phyloP scores from a whole-genome alignment of 2,113 vertebrate species.

The Oreochromis tanganicae region DNA sequence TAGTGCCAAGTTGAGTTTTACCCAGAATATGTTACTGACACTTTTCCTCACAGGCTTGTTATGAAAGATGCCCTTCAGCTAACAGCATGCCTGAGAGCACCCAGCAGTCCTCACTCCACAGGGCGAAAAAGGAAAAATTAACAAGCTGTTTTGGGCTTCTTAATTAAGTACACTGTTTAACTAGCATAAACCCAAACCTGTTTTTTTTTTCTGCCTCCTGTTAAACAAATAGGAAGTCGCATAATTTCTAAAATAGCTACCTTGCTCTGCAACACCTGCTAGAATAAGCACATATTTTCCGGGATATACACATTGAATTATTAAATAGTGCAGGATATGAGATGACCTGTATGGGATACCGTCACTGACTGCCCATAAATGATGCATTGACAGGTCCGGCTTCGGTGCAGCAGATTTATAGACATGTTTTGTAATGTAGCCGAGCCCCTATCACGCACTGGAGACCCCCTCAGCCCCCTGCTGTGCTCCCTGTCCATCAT shows the following conservation, averaged over 20 bases:
- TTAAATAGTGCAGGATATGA: constrained; percentile 54
- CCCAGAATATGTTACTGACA: background rate
- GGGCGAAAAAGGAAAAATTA: background rate
- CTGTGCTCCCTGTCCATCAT: constrained; percentile 38
- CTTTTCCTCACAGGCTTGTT: background rate
- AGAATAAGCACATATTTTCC: constrained; percentile 38
- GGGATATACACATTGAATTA: constrained; percentile 55
- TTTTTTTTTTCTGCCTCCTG: background rate
- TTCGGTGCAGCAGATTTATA: constrained; percentile 46
- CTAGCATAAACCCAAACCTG: background rate
- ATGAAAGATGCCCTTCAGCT: constrained; percentile 18
- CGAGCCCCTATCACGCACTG: constrained; percentile 10
- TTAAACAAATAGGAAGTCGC: background rate
- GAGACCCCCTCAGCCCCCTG: constrained; percentile 25
- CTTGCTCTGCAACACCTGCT: background rate
- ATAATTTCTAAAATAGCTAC: background rate
- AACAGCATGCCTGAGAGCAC: background rate
- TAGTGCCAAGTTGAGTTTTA: constrained; percentile 2
- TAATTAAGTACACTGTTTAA: background rate
- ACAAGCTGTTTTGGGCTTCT: background rate
- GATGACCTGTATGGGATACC: constrained; percentile 34
- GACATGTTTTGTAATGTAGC: constrained; percentile 51
- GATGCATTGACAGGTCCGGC: constrained; percentile 42
- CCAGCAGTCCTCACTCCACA: background rate
- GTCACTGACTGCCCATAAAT: constrained; percentile 48